These are phyloP conservation scores for Falco berigora DNA, from an alignment of 2,797 vertebrate genomes.

Conservation along the genomic window DNA sequence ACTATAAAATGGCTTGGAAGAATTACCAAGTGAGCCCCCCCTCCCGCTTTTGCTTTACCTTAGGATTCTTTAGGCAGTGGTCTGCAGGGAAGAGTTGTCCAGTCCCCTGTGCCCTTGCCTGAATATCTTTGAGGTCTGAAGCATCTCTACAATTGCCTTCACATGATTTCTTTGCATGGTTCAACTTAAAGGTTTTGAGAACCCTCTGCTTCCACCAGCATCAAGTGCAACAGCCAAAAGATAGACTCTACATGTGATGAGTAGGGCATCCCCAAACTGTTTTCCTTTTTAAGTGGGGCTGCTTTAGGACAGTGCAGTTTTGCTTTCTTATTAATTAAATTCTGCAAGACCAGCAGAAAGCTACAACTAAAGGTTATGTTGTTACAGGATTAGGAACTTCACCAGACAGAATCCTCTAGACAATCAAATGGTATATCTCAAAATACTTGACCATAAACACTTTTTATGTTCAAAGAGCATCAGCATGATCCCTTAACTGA, in stretches of 20 bases:
- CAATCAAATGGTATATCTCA: not conserved
- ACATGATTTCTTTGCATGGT: not conserved
- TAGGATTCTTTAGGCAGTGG: not conserved
- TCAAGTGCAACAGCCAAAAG: not conserved
- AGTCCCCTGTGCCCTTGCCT: not conserved
- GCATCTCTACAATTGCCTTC: not conserved
- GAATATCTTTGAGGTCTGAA: not conserved
- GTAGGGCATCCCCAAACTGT: not conserved
- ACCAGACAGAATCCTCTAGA: slow-evolving; percentile 10
- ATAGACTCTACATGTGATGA: not conserved
- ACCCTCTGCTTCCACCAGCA: not conserved
- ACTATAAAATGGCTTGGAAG: not conserved
- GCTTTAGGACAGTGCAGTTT: not conserved
- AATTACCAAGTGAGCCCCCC: not conserved
- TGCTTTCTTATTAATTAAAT: not conserved
- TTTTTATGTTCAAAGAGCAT: slow-evolving; percentile 41
- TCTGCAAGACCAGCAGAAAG: slow-evolving; percentile 9
- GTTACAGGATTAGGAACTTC: slow-evolving; percentile 8
- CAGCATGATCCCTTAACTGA: not conserved
- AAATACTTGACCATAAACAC: slow-evolving; percentile 29
- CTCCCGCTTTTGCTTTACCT: not conserved
- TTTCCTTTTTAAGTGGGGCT: not conserved
- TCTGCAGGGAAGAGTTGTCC: not conserved
- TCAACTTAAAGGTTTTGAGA: not conserved
- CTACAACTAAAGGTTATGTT: not conserved